Evolutionary conservation across 2,797 vertebrate genomes (phyloP), one percentile per base, ranked within the genome.

Genomic region (Rhyacichthys aspro): DNA sequence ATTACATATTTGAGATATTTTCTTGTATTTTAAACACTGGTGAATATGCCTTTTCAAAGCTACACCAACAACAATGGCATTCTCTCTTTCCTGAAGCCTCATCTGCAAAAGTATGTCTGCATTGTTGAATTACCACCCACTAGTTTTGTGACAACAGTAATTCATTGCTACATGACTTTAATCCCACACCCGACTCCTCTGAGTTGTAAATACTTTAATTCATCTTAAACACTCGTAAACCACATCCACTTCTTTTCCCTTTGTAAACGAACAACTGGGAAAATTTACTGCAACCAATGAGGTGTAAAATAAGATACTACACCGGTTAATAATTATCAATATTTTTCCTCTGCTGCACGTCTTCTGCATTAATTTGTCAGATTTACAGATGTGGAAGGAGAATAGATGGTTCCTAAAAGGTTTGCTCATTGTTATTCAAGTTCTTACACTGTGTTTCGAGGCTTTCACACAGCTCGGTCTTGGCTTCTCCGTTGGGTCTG

Each of bases 401-500:
- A 70, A 67, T 69, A 52, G 8, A 54, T 34, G 28, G 36, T 48
- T 45, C 48, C 50, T 66, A 39, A 28, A 23, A 50, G 11, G 0
- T 1, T 36, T 49, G 59, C 43, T 62, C 34, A 66, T 82, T 70
- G 38, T 55, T 68, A 61, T 67, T 23, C 3, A 0, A 54, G 44
- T 5, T 42, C 84, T 91, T 93, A 98, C 98, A 93, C 85, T 98
- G 96, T 37, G 95, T 94, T 83, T 99, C 97, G n/a, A 98, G 93
- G 87, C 94, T 98, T 76, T 99, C 97, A 0, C 97, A 99, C 81
- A 99, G 93, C 89, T 99, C 98, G 0, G 96, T 97, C 89, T 97
- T 98, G 86, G 98, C 98, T 75, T 99, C 97, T 36, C 98, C 98
- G 0, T 99, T 99, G 90, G 97, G 97, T 72, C 98, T 92, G 83